phyloP scores from a whole-genome alignment of 2,113 vertebrate genomes.

The Cichladusa arquata region DNA sequence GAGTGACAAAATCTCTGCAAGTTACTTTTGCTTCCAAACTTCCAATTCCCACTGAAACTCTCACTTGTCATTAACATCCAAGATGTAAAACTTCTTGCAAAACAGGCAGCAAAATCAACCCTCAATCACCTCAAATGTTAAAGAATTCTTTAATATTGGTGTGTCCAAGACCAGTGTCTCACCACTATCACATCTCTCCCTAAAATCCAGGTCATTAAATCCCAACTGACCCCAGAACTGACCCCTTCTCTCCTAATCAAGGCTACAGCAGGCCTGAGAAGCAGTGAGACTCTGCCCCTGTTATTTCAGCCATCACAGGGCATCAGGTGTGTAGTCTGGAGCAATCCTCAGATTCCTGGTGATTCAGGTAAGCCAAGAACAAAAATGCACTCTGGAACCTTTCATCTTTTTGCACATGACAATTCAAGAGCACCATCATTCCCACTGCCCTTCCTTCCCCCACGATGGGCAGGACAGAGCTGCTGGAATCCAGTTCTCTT shows the following conservation, averaged over 20 bases:
- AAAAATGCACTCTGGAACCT: not conserved
- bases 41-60: not conserved
- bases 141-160: not conserved
- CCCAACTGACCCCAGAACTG: not conserved
- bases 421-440: not conserved
- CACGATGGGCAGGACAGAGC: not conserved
- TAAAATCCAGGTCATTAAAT: not conserved
- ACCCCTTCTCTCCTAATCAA: not conserved
- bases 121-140: not conserved
- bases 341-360: not conserved
- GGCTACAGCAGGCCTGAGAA: not conserved
- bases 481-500: not conserved
- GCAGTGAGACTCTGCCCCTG: not conserved
- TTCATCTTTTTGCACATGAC: not conserved
- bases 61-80: not conserved
- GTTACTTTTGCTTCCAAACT: not conserved
- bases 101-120: not conserved
- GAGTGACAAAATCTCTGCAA: not conserved
- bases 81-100: not conserved
- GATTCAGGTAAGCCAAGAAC: not conserved
- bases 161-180: not conserved
- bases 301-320: not conserved
- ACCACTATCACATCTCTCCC: not conserved
- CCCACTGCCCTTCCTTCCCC: not conserved
- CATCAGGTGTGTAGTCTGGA: not conserved